Percentiles rank a stretch among this genome's conserved stretches.
These are phyloP conservation scores for Coregonus ussuriensis DNA, from an alignment of 2,797 vertebrate species.

Conservation along the genomic window DNA sequence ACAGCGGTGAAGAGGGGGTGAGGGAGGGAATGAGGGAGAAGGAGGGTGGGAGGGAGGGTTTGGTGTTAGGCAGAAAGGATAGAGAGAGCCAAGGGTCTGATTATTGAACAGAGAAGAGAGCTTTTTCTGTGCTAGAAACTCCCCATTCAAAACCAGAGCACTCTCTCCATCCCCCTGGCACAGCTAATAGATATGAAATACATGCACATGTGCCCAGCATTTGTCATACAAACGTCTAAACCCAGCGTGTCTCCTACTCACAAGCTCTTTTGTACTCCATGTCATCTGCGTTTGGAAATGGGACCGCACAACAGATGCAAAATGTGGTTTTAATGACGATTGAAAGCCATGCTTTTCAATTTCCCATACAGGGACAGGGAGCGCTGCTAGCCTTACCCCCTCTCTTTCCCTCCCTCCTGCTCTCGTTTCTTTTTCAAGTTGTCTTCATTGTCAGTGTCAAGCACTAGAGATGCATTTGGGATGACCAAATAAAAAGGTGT, in stretches of 20 bases:
- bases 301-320: slow-evolving; percentile 24
- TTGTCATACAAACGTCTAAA: slow-evolving; percentile 16
- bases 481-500: slow-evolving; percentile 35
- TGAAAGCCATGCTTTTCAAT: slow-evolving; percentile 39
- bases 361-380: slow-evolving; percentile 4
- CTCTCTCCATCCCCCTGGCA: slow-evolving; percentile 8
- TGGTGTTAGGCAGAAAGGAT: not conserved
- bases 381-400: slow-evolving; percentile 7
- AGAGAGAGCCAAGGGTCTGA: slow-evolving; percentile 7
- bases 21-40: slow-evolving; percentile 3
- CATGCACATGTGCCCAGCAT: slow-evolving; percentile 23
- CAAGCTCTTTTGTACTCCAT: slow-evolving; percentile 10
- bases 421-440: slow-evolving; percentile 38
- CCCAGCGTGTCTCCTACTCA: slow-evolving; percentile 14
- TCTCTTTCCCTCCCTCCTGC: slow-evolving; percentile 38
- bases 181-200: slow-evolving; percentile 22
- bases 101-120: slow-evolving; percentile 4
- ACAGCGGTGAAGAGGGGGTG: no score
- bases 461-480: slow-evolving; percentile 51
- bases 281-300: slow-evolving; percentile 27
- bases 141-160: slow-evolving; percentile 16
- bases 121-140: slow-evolving; percentile 6
- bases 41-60: not conserved
- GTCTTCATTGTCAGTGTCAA: slow-evolving; percentile 48
- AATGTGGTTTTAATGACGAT: slow-evolving; percentile 39